Evolutionary conservation across 53 echinoderm and acorn worm species (phyloP), one percentile per base, ranked within the genome.

Genomic region (Paelopatides confundens): DNA sequence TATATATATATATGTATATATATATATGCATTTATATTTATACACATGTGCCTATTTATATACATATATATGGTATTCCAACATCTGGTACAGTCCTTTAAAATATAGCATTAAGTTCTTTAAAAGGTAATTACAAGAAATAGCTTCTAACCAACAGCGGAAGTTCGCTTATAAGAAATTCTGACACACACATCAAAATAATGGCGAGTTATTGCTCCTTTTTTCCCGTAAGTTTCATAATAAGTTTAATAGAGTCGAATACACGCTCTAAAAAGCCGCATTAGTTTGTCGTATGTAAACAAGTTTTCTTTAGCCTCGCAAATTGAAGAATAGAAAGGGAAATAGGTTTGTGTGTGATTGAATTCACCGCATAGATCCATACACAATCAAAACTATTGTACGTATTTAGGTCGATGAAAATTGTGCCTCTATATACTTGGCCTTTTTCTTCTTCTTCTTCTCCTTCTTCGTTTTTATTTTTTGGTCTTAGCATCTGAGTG

Each of bases 241-340:
- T 53, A 53, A 53, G 53, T 53, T 66, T 15, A 28, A 66, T 47
- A 32, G 23, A 78, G 21, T 24, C 51, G 52, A 78, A 47, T 78
- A 78, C 52, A 78, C 78, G 78, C 78, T 78, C 78, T 52, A 78
- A 52, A 78, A 78, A 78, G 53, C 78, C 40, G 78, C 78, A 78
- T 78, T 78, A 78, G 54, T 78, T 78, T 49, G 51, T 52, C 50
- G 78, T 51, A 78, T 51, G 78, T 78, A 78, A 78, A 78, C 78
- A 78, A 78, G 78, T 78, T 78, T 78, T 78, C 78, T 78, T 78
- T 78, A 52, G 50, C 49, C 78, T 28, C 17, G 24, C 78, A 51
- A 78, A 78, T 51, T 78, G 49, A 52, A 79, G 51, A 49, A 79
- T 30, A 32, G 21, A 71, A 71, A 9, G 18, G 58, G 18, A 53